Evolutionary conservation across 2,797 vertebrate genomes (phyloP).

Genomic region (Dicrostonyx torquatus): DNA sequence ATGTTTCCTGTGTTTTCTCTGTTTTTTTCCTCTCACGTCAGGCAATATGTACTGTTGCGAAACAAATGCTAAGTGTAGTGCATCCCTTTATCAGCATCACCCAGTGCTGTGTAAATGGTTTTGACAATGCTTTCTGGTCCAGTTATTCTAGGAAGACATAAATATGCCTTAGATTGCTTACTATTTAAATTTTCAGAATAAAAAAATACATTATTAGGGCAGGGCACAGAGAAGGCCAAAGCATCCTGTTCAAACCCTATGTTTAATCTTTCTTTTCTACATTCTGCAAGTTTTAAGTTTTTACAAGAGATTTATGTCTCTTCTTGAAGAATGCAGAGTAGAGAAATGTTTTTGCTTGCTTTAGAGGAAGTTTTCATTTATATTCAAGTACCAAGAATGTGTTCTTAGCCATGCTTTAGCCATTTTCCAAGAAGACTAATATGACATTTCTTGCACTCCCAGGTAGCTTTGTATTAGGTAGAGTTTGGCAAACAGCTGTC

Average conservation of each 20-base stretch:
- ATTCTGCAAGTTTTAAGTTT: not conserved
- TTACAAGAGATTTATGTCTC: not conserved
- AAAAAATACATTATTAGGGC: slow-evolving; percentile 31
- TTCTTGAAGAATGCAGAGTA: not conserved
- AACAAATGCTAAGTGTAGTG: slow-evolving; percentile 52
- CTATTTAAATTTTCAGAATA: slow-evolving; percentile 48
- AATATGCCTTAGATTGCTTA: slow-evolving; percentile 40
- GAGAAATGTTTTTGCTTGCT: not conserved
- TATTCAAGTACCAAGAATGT: not conserved
- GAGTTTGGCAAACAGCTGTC: not conserved
- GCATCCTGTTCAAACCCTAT: not conserved
- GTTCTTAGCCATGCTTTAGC: rapidly evolving
- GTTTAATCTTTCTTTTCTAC: not conserved
- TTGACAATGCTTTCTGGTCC: slow-evolving; percentile 33
- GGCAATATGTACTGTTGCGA: not conserved
- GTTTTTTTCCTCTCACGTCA: not conserved
- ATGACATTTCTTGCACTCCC: not conserved
- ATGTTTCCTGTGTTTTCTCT: not conserved
- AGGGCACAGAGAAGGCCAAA: not conserved
- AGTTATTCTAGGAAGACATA: slow-evolving; percentile 51
- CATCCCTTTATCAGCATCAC: not conserved
- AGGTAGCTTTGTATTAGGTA: not conserved
- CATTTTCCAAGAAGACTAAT: not conserved
- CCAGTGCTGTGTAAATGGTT: slow-evolving; percentile 29
- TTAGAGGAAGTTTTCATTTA: not conserved